Percentiles rank a stretch among this genome's conserved stretches.
Evolutionary conservation across 2,113 vertebrate species (phyloP).

Genomic region (Fregetta grallaria): DNA sequence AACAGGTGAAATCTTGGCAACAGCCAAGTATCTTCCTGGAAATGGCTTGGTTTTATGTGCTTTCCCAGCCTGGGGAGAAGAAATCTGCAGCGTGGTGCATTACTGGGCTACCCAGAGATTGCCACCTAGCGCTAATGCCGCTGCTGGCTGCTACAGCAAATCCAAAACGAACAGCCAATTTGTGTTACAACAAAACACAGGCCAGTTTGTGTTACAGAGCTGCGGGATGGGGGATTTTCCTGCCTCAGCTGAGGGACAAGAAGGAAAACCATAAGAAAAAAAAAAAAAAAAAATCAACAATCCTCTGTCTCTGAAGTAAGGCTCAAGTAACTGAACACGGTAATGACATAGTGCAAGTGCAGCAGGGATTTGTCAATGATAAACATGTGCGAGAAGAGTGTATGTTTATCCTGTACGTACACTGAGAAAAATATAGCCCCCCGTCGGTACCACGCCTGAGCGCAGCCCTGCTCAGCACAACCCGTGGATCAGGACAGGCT

Average conservation of each 20-base stretch:
- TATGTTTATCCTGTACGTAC: constrained; percentile 39
- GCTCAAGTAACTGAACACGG: not conserved
- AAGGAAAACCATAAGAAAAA: not conserved
- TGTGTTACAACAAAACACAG: not conserved
- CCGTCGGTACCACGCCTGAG: not conserved
- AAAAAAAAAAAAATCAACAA: not conserved
- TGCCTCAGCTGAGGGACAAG: not conserved
- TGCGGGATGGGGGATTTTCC: not conserved
- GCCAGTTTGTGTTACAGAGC: not conserved
- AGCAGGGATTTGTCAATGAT: constrained; percentile 43
- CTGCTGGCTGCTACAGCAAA: not conserved
- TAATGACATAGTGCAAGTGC: constrained; percentile 28
- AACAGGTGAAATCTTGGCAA: constrained; percentile 22
- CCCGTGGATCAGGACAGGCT: not conserved
- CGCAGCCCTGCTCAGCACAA: not conserved
- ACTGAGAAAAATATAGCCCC: constrained; percentile 59
- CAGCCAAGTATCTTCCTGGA: not conserved
- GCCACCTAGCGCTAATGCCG: not conserved
- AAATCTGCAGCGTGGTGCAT: not conserved
- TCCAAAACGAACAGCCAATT: not conserved
- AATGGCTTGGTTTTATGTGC: not conserved
- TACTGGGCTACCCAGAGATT: not conserved
- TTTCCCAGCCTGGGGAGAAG: not conserved
- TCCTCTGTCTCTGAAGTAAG: not conserved
- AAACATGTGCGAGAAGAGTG: constrained; percentile 33